These are phyloP conservation scores for Andrena camellia DNA, from an alignment of 2,888 invertebrate genomes.

Conservation along the genomic window DNA sequence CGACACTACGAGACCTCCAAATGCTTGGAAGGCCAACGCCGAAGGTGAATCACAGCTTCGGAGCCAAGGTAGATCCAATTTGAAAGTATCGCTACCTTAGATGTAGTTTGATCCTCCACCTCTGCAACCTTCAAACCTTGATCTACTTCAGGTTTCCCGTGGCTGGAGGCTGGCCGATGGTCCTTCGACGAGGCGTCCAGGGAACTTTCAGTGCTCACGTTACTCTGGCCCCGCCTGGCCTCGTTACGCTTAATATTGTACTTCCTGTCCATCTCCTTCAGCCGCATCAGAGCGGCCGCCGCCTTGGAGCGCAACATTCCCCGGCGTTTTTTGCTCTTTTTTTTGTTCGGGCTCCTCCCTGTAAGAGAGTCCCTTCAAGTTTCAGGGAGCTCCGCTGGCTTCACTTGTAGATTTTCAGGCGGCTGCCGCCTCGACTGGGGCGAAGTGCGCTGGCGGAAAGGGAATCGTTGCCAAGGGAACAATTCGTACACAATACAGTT, in stretches of 20 bases:
- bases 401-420: conserved; percentile 61
- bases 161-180: background rate
- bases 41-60: background rate
- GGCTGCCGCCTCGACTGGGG: background rate
- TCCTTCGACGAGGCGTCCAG: conserved; percentile 35
- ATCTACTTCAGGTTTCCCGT: background rate
- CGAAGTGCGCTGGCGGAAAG: conserved; percentile 19
- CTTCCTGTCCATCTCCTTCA: conserved; percentile 80
- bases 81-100: conserved; percentile 23
- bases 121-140: too few relatives aligned
- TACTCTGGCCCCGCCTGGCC: conserved; percentile 32
- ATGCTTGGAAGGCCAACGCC: too few relatives aligned
- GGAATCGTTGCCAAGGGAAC: conserved; percentile 59
- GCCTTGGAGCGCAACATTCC: conserved; percentile 78
- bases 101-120: too few relatives aligned
- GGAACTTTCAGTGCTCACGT: conserved; percentile 69
- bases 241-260: conserved; percentile 72
- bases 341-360: background rate
- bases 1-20: too few relatives aligned
- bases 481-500: conserved; percentile 34
- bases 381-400: conserved; percentile 28
- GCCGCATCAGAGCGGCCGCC: conserved; percentile 74
- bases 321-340: background rate
- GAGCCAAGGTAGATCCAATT: background rate
- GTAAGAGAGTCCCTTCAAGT: conserved; percentile 1